Evolutionary conservation across 1,140 invertebrate species (phyloP).

Genomic region (Oryctes rhinoceros): DNA sequence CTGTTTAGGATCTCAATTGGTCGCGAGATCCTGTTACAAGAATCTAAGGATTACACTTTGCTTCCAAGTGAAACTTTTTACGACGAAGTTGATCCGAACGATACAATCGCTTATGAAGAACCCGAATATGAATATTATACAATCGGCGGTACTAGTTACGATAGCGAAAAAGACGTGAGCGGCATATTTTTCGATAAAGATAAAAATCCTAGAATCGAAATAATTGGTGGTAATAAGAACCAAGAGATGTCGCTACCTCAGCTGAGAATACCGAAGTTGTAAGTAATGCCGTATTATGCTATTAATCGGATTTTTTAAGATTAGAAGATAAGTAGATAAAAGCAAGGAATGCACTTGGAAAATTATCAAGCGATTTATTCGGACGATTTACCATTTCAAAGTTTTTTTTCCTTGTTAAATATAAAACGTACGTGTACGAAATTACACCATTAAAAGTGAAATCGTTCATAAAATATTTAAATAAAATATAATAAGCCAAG

Average conservation of each 20-base stretch:
- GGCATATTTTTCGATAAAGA: conserved; percentile 17
- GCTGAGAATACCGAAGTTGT: background rate
- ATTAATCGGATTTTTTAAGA: background rate
- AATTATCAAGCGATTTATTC: background rate
- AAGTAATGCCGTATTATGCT: background rate
- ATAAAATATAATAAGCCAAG: no score
- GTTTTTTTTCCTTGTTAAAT: no score
- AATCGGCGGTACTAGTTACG: background rate
- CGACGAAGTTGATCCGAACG: background rate
- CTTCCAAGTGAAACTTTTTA: background rate
- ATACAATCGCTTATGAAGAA: background rate
- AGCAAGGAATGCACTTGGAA: background rate
- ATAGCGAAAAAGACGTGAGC: background rate
- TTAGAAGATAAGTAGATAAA: background rate
- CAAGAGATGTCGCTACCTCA: background rate
- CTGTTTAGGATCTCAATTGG: conserved; percentile 13
- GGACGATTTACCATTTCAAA: background rate
- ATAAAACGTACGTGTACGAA: no score
- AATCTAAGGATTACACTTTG: background rate
- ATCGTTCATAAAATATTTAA: no score
- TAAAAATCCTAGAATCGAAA: conserved; percentile 21
- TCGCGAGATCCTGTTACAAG: background rate
- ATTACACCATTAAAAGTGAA: no score
- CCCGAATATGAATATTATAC: conserved; percentile 26
- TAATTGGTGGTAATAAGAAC: background rate